Evolutionary conservation across 1,140 invertebrate species (phyloP), one percentile per base, ranked within the genome.

Genomic region (Solenopsis invicta): DNA sequence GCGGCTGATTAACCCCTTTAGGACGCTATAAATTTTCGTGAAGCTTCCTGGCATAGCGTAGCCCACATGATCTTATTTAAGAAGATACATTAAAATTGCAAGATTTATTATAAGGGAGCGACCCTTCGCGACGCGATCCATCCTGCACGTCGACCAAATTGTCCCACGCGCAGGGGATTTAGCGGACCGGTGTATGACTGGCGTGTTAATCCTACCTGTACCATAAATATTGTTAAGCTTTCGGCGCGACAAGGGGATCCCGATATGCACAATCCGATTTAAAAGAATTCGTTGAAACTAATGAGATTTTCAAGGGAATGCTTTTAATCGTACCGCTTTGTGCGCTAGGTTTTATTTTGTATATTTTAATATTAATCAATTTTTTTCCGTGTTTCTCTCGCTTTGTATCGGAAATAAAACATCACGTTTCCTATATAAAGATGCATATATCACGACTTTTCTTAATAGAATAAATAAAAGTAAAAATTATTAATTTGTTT

Each of bases 171-270:
- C 37, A 24, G 24, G 45, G 29, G 45, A 81, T 62, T 48, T 37
- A 4, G 24, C 24, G 10, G 13, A n/a, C 4, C 21, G 37, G 12
- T 37, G 12, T 13, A 16, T 61, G 77, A 54, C 34, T 69, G 64
- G 21, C n/a, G 64, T 71, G 50, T 54, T 81, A 41, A 69, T 69
- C 21, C 41, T 18, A 6, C 16, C 8, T 34, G 34, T 81, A 24
- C 13, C n/a, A 81, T 81, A 81, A 81, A 81, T 81, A 56, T 54
- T 24, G n/a, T 54, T 41, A 81, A 71, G 34, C 34, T 41, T 71
- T 81, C 24, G 21, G 18, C 37, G 16, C 2, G 50, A 37, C 52
- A 29, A 29, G 10, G 12, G 37, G 5, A 41, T 76, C 9, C 37
- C 9, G 21, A 12, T 24, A 12, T 41, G 13, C 4, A 13, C 41